Evolutionary conservation across 2,888 invertebrate species (phyloP).

Genomic region (Griposia aprilina): DNA sequence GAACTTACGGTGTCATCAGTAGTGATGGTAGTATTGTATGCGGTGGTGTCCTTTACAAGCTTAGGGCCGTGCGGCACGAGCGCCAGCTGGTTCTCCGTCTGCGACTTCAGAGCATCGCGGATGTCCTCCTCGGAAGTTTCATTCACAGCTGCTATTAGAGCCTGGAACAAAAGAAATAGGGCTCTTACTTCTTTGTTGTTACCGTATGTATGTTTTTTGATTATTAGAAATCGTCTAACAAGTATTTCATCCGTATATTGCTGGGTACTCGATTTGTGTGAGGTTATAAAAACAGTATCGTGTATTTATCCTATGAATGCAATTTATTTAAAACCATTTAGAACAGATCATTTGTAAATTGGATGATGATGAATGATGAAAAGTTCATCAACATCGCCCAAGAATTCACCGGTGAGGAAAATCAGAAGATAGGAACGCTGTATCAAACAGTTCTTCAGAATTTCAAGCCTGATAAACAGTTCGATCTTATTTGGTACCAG

Average conservation of each 20-base stretch:
- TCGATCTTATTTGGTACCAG: constrained; percentile 52
- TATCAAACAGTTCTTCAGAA: constrained; percentile 90
- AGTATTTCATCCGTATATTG: too few species aligned
- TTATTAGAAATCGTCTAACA: background rate
- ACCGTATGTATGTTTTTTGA: background rate
- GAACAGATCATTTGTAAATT: background rate
- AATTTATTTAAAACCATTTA: background rate
- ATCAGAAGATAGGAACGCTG: constrained; percentile 92
- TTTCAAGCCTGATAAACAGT: constrained; percentile 38
- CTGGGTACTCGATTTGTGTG: background rate
- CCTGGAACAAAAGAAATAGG: constrained; percentile 89
- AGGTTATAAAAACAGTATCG: background rate
- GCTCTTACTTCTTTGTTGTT: background rate
- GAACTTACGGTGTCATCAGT: constrained; percentile 94
- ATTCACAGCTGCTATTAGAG: constrained; percentile 93
- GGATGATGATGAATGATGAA: constrained; percentile 91
- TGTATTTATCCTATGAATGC: background rate
- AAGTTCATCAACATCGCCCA: constrained; percentile 95
- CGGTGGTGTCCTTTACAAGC: constrained; percentile 94
- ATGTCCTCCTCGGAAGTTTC: constrained; percentile 91
- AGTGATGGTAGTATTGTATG: too few species aligned
- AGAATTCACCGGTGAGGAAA: constrained; percentile 82
- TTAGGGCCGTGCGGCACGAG: constrained; percentile 93
- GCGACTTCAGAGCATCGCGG: constrained; percentile 92
- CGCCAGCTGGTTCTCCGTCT: constrained; percentile 91